Percentiles rank a stretch among this genome's conserved stretches.
Evolutionary conservation across 2,888 invertebrate genomes (phyloP).

Genomic region (Cephalotes varians): DNA sequence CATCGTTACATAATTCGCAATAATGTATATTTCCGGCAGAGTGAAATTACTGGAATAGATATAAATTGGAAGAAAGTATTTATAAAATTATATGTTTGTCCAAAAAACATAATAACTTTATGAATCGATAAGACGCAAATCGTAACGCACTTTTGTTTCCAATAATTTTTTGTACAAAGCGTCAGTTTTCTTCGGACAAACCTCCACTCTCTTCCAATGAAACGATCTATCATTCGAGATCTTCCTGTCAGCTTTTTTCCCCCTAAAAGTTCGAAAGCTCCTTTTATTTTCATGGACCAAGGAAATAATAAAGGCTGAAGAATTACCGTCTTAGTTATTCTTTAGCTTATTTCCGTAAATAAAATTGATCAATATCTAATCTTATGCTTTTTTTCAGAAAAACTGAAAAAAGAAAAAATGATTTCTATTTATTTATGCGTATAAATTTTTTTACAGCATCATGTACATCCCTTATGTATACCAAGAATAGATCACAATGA

Average conservation of each 20-base stretch:
- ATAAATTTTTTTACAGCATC: neutral
- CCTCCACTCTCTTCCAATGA: neutral
- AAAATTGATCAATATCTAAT: neutral
- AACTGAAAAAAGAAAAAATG: neutral
- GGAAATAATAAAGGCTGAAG: conserved; percentile 6
- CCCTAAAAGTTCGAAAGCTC: neutral
- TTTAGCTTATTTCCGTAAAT: neutral
- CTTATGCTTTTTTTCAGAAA: neutral
- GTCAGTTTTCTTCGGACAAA: neutral
- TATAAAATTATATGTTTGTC: neutral
- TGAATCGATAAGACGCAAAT: neutral
- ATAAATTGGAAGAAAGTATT: neutral
- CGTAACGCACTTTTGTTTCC: neutral
- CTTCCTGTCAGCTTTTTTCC: neutral
- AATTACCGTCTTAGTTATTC: conserved; percentile 12
- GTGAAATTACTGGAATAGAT: neutral
- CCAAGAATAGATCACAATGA: neutral
- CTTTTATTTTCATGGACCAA: neutral
- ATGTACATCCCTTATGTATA: neutral
- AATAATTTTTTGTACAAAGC: neutral
- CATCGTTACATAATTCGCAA: conserved; percentile 34
- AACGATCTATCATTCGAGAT: conserved; percentile 34
- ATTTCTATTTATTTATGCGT: neutral
- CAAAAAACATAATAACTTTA: neutral
- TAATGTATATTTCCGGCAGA: conserved; percentile 31